Conservation (phyloP, 2,113 vertebrate species). For the Chionis minor region DNA sequence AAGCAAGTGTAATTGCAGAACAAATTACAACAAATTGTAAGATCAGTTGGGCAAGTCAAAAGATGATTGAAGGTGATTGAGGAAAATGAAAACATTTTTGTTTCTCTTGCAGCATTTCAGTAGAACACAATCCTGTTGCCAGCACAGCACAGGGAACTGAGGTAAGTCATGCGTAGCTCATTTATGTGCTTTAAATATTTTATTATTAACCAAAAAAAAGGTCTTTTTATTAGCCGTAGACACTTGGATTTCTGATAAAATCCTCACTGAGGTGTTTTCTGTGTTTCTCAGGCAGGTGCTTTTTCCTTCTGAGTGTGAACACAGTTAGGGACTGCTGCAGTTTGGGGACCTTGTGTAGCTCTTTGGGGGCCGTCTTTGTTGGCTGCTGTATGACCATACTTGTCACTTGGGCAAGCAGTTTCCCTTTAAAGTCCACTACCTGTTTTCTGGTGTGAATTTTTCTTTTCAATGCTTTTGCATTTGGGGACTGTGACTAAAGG, state of each 20-base stretch:
- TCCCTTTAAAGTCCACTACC: not conserved
- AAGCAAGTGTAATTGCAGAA: not conserved
- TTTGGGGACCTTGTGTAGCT: not conserved
- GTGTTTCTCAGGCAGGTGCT: not conserved
- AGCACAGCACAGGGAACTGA: not conserved
- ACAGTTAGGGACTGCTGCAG: not conserved
- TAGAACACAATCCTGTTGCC: not conserved
- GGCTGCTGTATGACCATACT: not conserved
- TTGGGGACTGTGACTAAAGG: not conserved
- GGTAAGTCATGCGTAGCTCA: not conserved
- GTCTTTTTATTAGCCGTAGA: not conserved
- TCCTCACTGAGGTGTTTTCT: not conserved
- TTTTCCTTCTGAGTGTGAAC: not conserved
- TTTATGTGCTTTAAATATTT: not conserved
- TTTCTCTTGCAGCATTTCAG: slow-evolving; percentile 9
- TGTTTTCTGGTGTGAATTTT: not conserved
- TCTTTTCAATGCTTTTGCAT: not conserved
- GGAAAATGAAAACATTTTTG: not conserved
- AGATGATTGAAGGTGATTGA: not conserved
- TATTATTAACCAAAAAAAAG: not conserved
- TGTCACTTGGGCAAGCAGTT: not conserved
- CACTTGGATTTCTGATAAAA: not conserved
- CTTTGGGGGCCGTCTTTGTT: not conserved
- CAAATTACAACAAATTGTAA: not conserved
- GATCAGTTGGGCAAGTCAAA: not conserved